Percentiles rank a stretch among this genome's conserved stretches.
These are phyloP conservation scores for Meloe dianella DNA, from an alignment of 2,888 invertebrate species.

Conservation along the genomic window DNA sequence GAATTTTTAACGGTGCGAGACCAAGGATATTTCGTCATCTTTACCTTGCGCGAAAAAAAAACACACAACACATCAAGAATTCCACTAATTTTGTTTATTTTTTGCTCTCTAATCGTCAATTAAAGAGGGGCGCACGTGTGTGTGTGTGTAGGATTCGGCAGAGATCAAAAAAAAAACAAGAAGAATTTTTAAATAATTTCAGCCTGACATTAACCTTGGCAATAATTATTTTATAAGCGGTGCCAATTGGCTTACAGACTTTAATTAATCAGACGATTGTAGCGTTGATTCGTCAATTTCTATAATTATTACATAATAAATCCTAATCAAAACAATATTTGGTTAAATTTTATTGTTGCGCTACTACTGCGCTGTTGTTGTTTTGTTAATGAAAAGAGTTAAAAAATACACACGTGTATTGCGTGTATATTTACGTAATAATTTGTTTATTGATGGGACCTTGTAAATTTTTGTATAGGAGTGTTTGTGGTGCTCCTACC, in stretches of 20 bases:
- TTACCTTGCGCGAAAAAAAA: neutral
- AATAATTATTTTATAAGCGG: neutral
- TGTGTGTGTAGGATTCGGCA: neutral
- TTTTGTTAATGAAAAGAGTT: neutral
- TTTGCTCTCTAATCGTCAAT: neutral
- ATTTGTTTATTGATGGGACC: neutral
- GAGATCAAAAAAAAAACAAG: neutral
- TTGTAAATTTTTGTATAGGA: neutral
- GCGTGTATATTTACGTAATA: slow-evolving; percentile 10
- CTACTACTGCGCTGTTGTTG: neutral
- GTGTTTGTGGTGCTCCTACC: slow-evolving; percentile 6
- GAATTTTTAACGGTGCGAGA: slow-evolving; percentile 40
- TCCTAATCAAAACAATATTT: neutral
- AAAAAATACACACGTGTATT: slow-evolving; percentile 7
- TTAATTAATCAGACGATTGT: neutral
- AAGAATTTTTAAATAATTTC: neutral
- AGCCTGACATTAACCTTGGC: slow-evolving; percentile 2
- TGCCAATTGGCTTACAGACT: neutral
- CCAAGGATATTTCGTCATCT: slow-evolving; percentile 37
- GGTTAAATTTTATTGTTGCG: neutral
- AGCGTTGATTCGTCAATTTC: neutral
- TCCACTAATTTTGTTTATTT: neutral
- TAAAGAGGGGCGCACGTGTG: too few relatives aligned
- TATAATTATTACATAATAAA: neutral
- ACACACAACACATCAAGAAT: neutral